These are phyloP conservation scores for Tapirus terrestris DNA, from an alignment of 2,113 vertebrate genomes.

Conservation along the genomic window DNA sequence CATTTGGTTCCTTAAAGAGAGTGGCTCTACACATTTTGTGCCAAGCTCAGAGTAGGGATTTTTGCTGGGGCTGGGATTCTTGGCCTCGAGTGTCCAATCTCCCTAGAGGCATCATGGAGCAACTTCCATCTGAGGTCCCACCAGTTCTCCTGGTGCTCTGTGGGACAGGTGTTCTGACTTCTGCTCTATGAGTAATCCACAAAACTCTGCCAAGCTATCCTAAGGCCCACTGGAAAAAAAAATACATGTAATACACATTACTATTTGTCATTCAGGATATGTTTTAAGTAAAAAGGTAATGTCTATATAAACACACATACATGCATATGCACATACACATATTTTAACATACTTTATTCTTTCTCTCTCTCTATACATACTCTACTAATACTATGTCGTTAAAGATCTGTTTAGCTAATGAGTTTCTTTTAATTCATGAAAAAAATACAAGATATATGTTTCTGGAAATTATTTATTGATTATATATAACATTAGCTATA, in stretches of 20 bases:
- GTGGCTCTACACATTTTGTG: background rate
- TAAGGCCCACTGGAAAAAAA: background rate
- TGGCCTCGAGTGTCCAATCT: background rate
- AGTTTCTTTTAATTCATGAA: constrained; percentile 32
- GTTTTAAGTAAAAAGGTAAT: constrained; percentile 20
- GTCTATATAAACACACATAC: background rate
- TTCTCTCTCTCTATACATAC: background rate
- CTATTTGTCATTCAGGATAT: constrained; percentile 1
- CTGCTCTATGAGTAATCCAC: background rate
- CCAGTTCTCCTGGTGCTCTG: background rate
- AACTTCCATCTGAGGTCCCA: background rate
- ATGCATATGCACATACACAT: background rate
- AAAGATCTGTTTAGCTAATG: constrained; percentile 1
- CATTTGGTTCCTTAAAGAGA: background rate
- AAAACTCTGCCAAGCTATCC: background rate
- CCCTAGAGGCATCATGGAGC: background rate
- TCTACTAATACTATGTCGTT: background rate
- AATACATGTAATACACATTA: background rate
- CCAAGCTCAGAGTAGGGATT: background rate
- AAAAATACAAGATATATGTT: constrained; percentile 14
- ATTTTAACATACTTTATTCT: background rate
- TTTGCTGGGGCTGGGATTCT: background rate
- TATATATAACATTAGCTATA: background rate
- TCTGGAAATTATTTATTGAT: background rate
- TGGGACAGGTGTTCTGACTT: background rate